A percentile compares a stretch with the other conserved stretches of the same genome.
Evolutionary conservation across 2,888 invertebrate genomes (phyloP).

Genomic region (Drosophila neutralis): DNA sequence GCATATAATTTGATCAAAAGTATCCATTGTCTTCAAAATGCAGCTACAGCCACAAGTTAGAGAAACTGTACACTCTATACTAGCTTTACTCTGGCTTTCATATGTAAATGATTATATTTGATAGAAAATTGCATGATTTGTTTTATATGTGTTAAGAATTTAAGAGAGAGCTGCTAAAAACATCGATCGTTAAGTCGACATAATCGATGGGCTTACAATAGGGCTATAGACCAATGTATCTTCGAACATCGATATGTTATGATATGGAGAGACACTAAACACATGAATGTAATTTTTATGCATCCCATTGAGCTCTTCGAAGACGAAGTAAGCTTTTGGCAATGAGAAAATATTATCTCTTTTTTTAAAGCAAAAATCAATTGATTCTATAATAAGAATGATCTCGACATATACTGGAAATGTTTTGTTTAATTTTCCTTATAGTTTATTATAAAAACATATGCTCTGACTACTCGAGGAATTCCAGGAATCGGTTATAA

Average conservation of each 20-base stretch:
- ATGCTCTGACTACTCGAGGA: conserved; percentile 13
- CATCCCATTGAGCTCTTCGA: background rate
- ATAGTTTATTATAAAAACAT: background rate
- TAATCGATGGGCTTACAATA: background rate
- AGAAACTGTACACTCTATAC: background rate
- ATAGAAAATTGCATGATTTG: background rate
- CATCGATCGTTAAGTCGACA: background rate
- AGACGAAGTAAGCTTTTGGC: background rate
- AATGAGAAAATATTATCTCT: background rate
- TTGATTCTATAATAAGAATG: background rate
- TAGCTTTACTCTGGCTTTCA: background rate
- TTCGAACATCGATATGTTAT: background rate
- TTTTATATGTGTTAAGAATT: background rate
- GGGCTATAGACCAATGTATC: background rate
- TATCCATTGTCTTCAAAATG: conserved; percentile 4
- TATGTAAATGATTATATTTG: background rate
- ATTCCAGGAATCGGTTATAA: conserved; percentile 67
- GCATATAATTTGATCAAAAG: conserved; percentile 22
- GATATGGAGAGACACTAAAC: background rate
- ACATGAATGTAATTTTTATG: background rate
- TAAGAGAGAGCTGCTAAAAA: background rate
- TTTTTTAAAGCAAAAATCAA: background rate
- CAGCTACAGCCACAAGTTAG: background rate
- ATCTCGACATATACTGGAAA: background rate
- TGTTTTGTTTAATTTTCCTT: background rate